Evolutionary conservation across 2,888 invertebrate species (phyloP), one percentile per base, ranked within the genome.

Genomic region (Cantharis lateralis): DNA sequence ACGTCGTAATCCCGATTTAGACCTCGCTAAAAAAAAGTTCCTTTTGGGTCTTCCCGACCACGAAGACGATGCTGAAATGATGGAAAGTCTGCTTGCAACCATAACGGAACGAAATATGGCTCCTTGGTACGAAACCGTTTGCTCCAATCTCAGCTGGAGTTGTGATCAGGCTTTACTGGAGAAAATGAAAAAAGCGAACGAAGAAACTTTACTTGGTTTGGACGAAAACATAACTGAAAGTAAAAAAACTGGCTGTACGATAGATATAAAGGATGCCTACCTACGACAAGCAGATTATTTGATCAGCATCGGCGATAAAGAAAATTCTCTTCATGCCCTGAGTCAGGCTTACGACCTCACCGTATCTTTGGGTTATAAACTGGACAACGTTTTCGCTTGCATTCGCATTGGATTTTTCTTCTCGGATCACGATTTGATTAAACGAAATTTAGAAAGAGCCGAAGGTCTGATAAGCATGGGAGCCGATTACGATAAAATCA

Each of bases 401-500:
- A 88, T 89, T 75, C 83, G 88, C 48, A 84, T 89, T 48, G 87
- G 88, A 1, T 81, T 85, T 61, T 86, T 85, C 74, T 85, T 84
- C 75, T 81, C 81, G 78, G 84, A 86, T 75, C 80, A 82, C 71
- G 77, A 81, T 16, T 75, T 85, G 20, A 84, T 85, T 82, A 83
- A 82, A 28, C 82, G 80, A 32, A 87, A 86, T 68, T 85, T 89
- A 69, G 85, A 86, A 68, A 84, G 84, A 76, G 87, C 86, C 2
- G 86, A 87, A 71, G 83, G 84, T 61, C 76, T 88, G 16, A 78
- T 84, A n/a, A 83, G 82, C 78, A 80, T 78, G 81, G 83, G 83
- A 72, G 93, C 93, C 26, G 93, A 95, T 85, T 95, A 94, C 94
- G 94, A 94, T 85, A 88, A 93, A 20, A 88, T 93, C 68, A 95